phyloP scores from a whole-genome alignment of 2,113 vertebrate genomes.

The Oxygymnocypris stewartii region DNA sequence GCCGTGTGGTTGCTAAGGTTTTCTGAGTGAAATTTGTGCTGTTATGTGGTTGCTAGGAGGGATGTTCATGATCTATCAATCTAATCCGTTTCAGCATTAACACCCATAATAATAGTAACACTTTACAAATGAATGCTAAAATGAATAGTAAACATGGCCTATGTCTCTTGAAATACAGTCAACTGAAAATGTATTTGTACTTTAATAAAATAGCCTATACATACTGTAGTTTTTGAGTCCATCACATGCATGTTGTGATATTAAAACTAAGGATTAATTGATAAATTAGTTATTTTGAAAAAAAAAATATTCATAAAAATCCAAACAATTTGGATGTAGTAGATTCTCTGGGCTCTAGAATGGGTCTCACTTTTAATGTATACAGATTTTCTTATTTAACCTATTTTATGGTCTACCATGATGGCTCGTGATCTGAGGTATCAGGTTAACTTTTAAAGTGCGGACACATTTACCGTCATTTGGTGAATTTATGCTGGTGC shows the following conservation, averaged over 20 bases:
- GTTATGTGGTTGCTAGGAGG: neutral
- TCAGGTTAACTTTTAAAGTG: neutral
- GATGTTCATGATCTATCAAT: neutral
- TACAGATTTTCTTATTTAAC: neutral
- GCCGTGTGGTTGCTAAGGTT: neutral
- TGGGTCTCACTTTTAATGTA: neutral
- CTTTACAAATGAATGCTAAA: neutral
- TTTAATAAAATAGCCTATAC: neutral
- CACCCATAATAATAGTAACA: neutral
- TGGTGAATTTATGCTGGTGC: neutral
- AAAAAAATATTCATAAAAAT: neutral
- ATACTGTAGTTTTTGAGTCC: neutral
- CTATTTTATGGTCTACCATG: neutral
- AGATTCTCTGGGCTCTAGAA: neutral
- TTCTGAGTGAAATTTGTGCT: neutral
- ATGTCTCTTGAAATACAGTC: neutral
- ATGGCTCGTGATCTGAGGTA: neutral
- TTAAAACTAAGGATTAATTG: neutral
- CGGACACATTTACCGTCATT: neutral
- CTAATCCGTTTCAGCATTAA: neutral
- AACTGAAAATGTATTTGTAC: too few species aligned
- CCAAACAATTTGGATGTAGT: neutral
- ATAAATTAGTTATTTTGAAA: neutral
- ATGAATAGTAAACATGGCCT: neutral
- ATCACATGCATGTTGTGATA: neutral